phyloP scores from a whole-genome alignment of 2,888 invertebrate species.

The Altica lythri region DNA sequence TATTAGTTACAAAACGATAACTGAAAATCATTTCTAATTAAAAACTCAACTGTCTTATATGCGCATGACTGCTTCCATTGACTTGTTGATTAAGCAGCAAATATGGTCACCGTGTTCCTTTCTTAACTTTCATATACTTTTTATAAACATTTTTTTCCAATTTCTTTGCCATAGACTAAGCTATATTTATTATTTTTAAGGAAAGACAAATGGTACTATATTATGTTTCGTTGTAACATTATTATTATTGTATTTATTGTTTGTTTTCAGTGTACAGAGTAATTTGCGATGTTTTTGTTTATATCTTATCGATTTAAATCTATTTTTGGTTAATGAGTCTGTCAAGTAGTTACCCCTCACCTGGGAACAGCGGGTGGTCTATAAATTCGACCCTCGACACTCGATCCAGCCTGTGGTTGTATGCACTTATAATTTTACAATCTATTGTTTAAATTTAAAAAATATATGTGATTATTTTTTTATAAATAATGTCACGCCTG shows the following conservation, averaged over 20 bases:
- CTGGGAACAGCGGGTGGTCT: no score
- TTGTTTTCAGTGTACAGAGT: slow-evolving; percentile 14
- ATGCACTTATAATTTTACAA: no score
- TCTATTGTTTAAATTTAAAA: no score
- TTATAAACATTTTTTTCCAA: neutral
- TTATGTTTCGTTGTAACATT: slow-evolving; percentile 9
- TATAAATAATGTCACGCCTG: no score
- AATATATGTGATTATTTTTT: no score
- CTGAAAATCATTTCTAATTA: slow-evolving; percentile 10
- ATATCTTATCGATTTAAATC: neutral
- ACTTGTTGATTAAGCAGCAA: slow-evolving; percentile 8
- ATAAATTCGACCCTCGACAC: no score
- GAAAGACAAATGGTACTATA: slow-evolving; percentile 20
- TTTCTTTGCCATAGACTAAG: slow-evolving; percentile 36
- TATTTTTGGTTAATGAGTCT: neutral
- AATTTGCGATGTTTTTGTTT: slow-evolving; percentile 7
- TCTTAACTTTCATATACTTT: no score
- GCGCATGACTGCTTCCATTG: slow-evolving; percentile 4
- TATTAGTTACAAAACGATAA: no score
- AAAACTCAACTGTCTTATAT: slow-evolving; percentile 4
- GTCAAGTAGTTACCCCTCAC: no score
- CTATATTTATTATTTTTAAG: slow-evolving; percentile 27
- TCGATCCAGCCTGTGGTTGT: no score
- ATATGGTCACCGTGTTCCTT: slow-evolving; percentile 14
- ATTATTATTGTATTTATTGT: slow-evolving; percentile 1